phyloP scores from a whole-genome alignment of 2,888 invertebrate genomes.

The Cabera pusaria region DNA sequence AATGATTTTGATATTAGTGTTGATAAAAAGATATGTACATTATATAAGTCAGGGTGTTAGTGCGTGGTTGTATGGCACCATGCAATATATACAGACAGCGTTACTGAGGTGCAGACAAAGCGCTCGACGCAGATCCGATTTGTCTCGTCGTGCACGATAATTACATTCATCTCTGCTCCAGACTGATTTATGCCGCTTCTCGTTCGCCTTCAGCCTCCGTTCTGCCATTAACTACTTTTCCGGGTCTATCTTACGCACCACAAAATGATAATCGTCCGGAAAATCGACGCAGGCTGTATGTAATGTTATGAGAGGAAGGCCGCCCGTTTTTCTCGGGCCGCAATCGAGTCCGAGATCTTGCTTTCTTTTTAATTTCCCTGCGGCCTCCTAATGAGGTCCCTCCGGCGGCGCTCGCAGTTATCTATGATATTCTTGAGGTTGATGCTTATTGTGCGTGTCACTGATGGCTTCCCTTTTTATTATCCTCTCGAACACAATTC shows the following conservation, averaged over 20 bases:
- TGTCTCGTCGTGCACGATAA: constrained; percentile 59
- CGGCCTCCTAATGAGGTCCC: constrained; percentile 83
- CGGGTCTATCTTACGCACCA: constrained; percentile 78
- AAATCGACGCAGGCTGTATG: constrained; percentile 81
- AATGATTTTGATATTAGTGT: too few relatives aligned
- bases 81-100: too few relatives aligned
- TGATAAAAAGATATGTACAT: too few relatives aligned
- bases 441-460: constrained; percentile 84
- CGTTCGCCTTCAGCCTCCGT: constrained; percentile 50
- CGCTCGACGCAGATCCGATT: constrained; percentile 50
- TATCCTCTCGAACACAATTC: constrained; percentile 83
- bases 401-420: constrained; percentile 71
- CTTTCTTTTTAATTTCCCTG: constrained; percentile 84
- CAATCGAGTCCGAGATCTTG: constrained; percentile 82
- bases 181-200: constrained; percentile 63
- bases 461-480: constrained; percentile 83
- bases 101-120: constrained; percentile 27
- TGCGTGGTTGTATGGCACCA: too few relatives aligned
- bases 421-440: constrained; percentile 84
- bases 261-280: constrained; percentile 84
- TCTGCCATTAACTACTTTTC: constrained; percentile 74
- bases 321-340: constrained; percentile 73
- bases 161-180: constrained; percentile 68
- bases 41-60: too few relatives aligned
- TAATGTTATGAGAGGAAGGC: constrained; percentile 82